These are phyloP conservation scores for Pygoscelis antarcticus DNA, from an alignment of 2,113 vertebrate genomes.

Conservation along the genomic window DNA sequence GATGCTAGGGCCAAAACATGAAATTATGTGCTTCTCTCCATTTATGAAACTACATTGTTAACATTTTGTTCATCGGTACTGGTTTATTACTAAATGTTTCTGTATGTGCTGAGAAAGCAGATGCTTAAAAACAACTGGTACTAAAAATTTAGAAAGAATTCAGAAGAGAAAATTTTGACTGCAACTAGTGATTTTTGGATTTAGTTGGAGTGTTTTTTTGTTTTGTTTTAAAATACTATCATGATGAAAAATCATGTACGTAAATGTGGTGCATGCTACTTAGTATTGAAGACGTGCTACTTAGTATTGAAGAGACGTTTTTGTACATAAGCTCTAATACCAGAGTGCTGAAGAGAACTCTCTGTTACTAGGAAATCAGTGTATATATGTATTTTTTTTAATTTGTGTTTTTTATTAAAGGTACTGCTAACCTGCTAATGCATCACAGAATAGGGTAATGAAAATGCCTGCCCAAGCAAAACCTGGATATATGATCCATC, in stretches of 20 bases:
- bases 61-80: neutral
- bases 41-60: neutral
- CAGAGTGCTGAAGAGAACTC: neutral
- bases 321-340: neutral
- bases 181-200: neutral
- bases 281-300: neutral
- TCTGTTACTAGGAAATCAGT: neutral
- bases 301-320: neutral
- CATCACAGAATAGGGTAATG: neutral
- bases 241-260: accelerated
- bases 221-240: neutral
- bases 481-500: neutral
- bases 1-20: neutral
- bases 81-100: neutral
- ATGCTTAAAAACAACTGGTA: neutral
- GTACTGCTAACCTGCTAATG: neutral
- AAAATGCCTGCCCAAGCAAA: neutral
- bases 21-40: neutral
- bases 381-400: neutral
- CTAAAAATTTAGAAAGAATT: neutral
- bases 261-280: neutral
- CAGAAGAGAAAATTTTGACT: neutral
- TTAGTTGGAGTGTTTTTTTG: neutral
- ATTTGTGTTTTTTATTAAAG: neutral
- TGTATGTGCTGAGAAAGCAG: neutral